Conservation (phyloP, 2,888 invertebrate genomes). For the Cantharis flavilabris region DNA sequence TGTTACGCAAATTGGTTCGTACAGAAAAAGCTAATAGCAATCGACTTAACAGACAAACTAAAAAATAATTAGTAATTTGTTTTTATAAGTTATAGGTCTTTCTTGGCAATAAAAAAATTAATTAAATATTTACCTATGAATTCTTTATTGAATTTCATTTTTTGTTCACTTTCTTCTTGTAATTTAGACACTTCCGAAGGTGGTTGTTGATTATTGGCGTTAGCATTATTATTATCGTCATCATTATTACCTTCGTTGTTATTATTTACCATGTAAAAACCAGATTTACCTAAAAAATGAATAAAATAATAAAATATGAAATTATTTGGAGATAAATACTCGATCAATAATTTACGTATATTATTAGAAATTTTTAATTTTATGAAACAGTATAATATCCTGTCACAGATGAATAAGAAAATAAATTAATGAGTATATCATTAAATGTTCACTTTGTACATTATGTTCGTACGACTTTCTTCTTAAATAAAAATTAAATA, state of each 20-base stretch:
- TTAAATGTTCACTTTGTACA: background rate
- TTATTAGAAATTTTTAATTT: background rate
- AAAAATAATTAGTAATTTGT: constrained; percentile 19
- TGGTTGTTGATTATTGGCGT: constrained; percentile 14
- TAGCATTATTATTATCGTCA: constrained; percentile 26
- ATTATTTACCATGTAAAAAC: constrained; percentile 46
- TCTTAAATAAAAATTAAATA: background rate
- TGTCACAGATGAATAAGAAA: background rate
- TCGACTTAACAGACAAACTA: constrained; percentile 66
- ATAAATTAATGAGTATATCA: background rate
- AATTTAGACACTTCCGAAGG: constrained; percentile 27
- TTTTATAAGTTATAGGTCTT: background rate
- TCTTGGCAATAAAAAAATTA: no score
- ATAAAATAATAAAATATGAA: background rate
- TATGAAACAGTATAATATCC: background rate
- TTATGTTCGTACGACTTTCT: background rate
- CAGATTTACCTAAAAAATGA: constrained; percentile 45
- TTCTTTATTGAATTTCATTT: constrained; percentile 20
- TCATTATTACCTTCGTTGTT: constrained; percentile 26
- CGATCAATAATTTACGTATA: background rate
- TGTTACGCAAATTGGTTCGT: constrained; percentile 76
- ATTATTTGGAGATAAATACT: background rate
- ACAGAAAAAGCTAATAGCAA: constrained; percentile 79
- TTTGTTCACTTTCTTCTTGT: constrained; percentile 16
- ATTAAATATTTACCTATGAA: constrained; percentile 9